phyloP scores from a whole-genome alignment of 2,888 invertebrate species.

The Tolmerus cingulatus region DNA sequence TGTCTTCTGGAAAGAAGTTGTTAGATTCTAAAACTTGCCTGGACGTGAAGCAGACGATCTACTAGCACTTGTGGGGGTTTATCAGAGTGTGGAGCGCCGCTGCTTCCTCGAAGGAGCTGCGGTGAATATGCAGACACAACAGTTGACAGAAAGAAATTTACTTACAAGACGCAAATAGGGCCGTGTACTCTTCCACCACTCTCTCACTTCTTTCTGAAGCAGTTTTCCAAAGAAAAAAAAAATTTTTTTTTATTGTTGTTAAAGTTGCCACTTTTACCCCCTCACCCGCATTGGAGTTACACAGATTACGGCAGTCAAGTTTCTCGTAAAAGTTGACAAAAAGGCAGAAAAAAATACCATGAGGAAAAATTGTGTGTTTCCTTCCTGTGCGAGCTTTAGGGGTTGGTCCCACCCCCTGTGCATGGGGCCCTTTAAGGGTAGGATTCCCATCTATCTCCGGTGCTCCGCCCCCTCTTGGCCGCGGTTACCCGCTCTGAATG shows the following conservation, averaged over 20 bases:
- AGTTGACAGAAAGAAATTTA: constrained; percentile 30
- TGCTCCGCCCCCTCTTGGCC: neutral
- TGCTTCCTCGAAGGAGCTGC: neutral
- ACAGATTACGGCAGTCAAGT: neutral
- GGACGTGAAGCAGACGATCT: neutral
- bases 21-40: neutral
- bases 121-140: neutral
- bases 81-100: neutral
- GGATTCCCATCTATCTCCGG: neutral
- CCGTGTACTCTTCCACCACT: neutral
- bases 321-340: constrained; percentile 13
- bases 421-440: neutral
- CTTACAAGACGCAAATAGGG: neutral
- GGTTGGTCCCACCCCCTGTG: neutral
- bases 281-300: neutral
- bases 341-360: neutral
- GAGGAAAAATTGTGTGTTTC: neutral
- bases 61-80: neutral
- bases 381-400: neutral
- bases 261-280: constrained; percentile 10
- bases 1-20: neutral
- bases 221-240: constrained; percentile 23
- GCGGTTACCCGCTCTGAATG: neutral
- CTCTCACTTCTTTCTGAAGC: neutral
- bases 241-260: neutral